Conservation (phyloP, 2,888 invertebrate species). For the Leptopilina drosophilae region DNA sequence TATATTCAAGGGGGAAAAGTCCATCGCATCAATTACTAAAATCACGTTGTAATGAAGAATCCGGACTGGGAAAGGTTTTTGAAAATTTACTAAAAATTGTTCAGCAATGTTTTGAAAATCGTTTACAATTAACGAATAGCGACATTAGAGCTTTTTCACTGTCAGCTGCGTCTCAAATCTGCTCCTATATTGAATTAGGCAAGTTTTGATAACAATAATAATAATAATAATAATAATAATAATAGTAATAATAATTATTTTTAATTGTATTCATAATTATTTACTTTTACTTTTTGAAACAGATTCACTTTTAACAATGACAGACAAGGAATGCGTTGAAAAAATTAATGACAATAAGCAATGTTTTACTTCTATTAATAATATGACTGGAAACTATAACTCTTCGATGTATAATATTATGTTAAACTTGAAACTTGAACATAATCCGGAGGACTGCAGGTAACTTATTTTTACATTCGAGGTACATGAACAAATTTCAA, state of each 20-base stretch:
- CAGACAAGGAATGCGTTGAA: not conserved
- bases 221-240: no score
- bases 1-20: not conserved
- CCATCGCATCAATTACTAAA: not conserved
- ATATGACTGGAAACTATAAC: not conserved
- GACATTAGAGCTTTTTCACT: not conserved
- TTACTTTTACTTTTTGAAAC: not conserved
- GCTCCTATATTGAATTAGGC: conserved; percentile 18
- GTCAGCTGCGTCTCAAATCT: conserved; percentile 18
- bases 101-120: not conserved
- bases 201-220: no score
- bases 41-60: conserved; percentile 9
- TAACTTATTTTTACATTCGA: not conserved
- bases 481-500: no score
- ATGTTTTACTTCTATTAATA: conserved; percentile 15
- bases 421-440: not conserved
- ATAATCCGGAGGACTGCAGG: not conserved
- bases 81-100: not conserved
- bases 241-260: no score
- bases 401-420: not conserved
- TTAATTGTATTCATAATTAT: not conserved
- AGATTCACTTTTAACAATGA: conserved; percentile 1
- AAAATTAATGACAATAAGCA: conserved; percentile 6
- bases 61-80: not conserved
- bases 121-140: not conserved